Conservation (phyloP, 2,797 vertebrate species). For the Decapterus maruadsi region DNA sequence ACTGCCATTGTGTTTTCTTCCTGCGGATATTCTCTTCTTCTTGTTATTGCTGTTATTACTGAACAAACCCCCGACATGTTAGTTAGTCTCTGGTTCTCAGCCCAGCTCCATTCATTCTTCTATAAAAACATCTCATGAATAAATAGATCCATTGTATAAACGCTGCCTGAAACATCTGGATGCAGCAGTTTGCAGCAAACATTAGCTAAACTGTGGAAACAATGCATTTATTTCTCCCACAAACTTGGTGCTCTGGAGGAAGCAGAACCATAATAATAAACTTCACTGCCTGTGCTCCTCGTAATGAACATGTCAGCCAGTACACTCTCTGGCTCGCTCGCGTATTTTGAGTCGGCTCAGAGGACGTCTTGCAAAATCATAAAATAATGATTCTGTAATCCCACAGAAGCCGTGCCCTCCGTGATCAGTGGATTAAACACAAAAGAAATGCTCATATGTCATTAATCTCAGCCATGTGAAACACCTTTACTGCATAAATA, state of each 20-base stretch:
- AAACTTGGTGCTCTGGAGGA: background rate
- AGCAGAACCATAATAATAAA: conserved; percentile 4
- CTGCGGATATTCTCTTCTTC: too few relatives aligned
- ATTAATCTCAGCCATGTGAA: background rate
- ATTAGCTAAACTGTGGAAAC: background rate
- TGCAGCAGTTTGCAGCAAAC: background rate
- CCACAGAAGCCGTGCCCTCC: background rate
- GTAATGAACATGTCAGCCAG: background rate
- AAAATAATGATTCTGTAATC: background rate
- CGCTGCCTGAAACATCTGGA: background rate
- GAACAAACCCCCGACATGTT: background rate
- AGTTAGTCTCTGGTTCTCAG: background rate
- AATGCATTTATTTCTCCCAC: background rate
- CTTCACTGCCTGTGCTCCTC: background rate
- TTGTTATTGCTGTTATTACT: too few relatives aligned
- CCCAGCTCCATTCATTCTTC: background rate
- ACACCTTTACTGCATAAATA: background rate
- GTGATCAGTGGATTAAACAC: background rate
- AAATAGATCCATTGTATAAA: background rate
- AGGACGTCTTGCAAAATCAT: background rate
- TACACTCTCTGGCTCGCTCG: background rate
- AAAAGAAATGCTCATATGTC: background rate
- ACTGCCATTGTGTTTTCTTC: background rate
- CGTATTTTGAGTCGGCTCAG: background rate
- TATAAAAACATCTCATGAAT: background rate